These are phyloP conservation scores for Drymodes brunneopygia DNA, from an alignment of 2,113 vertebrate species.

Conservation along the genomic window DNA sequence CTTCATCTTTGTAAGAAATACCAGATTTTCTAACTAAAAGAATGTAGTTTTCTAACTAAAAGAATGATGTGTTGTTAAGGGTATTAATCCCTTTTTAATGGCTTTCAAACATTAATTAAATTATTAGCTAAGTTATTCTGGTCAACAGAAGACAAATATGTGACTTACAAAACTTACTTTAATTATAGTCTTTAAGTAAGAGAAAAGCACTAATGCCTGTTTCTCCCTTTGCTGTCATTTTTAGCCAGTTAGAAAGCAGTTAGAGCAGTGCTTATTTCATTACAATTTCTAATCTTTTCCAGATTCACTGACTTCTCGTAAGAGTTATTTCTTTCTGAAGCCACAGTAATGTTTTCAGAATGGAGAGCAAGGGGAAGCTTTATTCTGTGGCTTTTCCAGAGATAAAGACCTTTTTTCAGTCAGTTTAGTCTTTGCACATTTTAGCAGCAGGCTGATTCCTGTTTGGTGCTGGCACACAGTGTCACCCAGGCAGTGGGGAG, in stretches of 20 bases:
- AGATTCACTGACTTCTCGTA: neutral
- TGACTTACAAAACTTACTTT: neutral
- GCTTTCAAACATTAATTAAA: neutral
- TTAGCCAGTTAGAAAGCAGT: slow-evolving; percentile 22
- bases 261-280: neutral
- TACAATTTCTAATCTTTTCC: slow-evolving; percentile 18
- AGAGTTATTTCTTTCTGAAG: neutral
- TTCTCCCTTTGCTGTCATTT: neutral
- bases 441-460: neutral
- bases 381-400: neutral
- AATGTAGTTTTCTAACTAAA: neutral
- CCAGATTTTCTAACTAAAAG: neutral
- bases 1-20: neutral
- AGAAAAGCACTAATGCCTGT: neutral
- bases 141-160: slow-evolving; percentile 17
- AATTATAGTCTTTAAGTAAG: neutral
- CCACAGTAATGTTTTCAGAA: neutral
- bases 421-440: neutral
- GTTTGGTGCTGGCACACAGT: neutral
- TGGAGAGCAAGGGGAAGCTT: neutral
- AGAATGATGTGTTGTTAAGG: neutral
- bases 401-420: neutral
- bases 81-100: neutral
- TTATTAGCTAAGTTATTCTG: slow-evolving; percentile 21
- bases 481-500: neutral